phyloP scores from a whole-genome alignment of 2,888 invertebrate species.

The Clitarchus hookeri region DNA sequence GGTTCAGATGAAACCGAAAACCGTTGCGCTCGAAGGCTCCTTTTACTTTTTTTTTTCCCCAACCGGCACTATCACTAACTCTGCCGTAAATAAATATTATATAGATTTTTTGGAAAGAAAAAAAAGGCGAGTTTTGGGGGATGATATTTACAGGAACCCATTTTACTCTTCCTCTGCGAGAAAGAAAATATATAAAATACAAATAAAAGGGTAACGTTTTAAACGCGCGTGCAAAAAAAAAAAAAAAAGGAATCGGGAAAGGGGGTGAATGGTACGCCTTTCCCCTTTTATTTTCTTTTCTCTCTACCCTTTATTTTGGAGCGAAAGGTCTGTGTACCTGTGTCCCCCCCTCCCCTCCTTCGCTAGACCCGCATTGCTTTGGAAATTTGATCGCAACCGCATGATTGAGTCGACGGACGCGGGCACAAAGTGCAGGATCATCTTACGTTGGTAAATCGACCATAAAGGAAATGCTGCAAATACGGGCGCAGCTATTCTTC shows the following conservation, averaged over 20 bases:
- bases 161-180: slow-evolving; percentile 4
- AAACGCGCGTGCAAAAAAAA: slow-evolving; percentile 11
- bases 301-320: neutral
- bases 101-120: neutral
- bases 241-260: neutral
- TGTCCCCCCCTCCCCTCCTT: neutral
- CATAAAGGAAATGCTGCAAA: slow-evolving; percentile 17
- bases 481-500: neutral
- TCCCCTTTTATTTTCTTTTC: slow-evolving; percentile 12
- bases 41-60: neutral
- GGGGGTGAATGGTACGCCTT: neutral
- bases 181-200: slow-evolving; percentile 21
- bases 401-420: slow-evolving; percentile 11
- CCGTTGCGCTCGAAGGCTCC: neutral
- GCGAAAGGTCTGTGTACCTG: slow-evolving; percentile 18
- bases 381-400: slow-evolving; percentile 21
- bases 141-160: slow-evolving; percentile 22
- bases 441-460: slow-evolving; percentile 20
- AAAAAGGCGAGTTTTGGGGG: neutral
- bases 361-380: neutral
- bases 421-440: slow-evolving; percentile 17
- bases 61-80: neutral
- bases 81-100: neutral
- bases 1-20: neutral
- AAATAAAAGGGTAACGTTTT: slow-evolving; percentile 26